Conservation (phyloP, 2,888 invertebrate species). For the Slavum lentiscoides region DNA sequence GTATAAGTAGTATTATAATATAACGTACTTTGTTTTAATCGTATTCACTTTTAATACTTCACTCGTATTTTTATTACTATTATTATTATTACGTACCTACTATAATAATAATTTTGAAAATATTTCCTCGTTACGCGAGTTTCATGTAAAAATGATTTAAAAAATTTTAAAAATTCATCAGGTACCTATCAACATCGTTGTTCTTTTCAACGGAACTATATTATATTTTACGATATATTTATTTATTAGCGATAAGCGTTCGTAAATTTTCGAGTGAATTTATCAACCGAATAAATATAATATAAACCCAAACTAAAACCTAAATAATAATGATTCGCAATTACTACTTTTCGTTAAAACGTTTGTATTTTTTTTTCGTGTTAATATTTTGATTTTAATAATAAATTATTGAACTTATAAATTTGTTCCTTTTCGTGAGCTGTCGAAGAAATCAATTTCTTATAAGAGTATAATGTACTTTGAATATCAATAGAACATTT, state of each 20-base stretch:
- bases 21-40: constrained; percentile 26
- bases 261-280: no score
- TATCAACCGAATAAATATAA: neutral
- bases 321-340: neutral
- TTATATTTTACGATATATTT: no score
- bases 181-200: neutral
- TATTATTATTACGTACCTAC: neutral
- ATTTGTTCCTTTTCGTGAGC: neutral
- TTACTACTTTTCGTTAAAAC: neutral
- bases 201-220: neutral
- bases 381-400: neutral
- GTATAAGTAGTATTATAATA: neutral
- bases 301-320: neutral
- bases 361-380: neutral
- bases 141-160: constrained; percentile 6
- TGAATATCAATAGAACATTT: neutral
- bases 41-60: neutral
- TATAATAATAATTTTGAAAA: neutral
- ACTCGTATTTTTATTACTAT: neutral
- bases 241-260: no score
- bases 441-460: neutral
- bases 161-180: no score
- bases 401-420: neutral
- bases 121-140: neutral
- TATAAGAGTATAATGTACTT: neutral